Conservation (phyloP, 2,888 invertebrate genomes). For the Hemicrepidius hirtus region DNA sequence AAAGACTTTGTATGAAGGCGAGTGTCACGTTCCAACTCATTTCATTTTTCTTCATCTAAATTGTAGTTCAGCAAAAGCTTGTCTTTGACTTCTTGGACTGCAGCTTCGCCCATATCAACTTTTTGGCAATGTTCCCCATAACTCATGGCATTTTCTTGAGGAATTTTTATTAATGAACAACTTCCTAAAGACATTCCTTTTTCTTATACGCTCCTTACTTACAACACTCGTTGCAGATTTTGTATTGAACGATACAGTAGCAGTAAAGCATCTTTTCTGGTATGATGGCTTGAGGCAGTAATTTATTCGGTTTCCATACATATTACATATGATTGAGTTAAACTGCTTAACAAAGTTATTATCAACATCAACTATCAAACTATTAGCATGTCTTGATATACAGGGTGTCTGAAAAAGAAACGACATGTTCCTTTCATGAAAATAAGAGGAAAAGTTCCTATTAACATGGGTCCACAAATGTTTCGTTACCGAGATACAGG, state of each 20-base stretch:
- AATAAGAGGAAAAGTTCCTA: too few species aligned
- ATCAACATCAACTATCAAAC: slow-evolving; percentile 45
- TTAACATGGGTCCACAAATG: too few species aligned
- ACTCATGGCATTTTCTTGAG: background rate
- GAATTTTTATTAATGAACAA: too few species aligned
- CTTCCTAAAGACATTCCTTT: background rate
- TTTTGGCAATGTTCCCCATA: background rate
- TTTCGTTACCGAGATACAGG: too few species aligned
- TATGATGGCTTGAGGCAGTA: slow-evolving; percentile 58
- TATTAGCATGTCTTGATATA: slow-evolving; percentile 1
- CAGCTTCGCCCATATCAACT: background rate
- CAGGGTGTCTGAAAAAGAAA: too few species aligned
- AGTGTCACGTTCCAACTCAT: too few species aligned
- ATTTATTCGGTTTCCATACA: slow-evolving; percentile 63
- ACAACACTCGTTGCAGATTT: background rate
- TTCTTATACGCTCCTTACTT: background rate
- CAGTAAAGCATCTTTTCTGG: slow-evolving; percentile 60
- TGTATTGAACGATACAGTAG: slow-evolving; percentile 61
- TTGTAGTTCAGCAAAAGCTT: background rate
- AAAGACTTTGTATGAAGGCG: too few species aligned
- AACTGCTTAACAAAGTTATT: slow-evolving; percentile 62
- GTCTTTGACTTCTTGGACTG: background rate
- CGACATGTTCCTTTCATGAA: too few species aligned
- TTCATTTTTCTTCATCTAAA: background rate
- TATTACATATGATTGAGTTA: slow-evolving; percentile 61